A percentile compares a stretch with the other conserved stretches of the same genome.
These are phyloP conservation scores for Dynastes maya DNA, from an alignment of 2,888 invertebrate species.

Conservation along the genomic window DNA sequence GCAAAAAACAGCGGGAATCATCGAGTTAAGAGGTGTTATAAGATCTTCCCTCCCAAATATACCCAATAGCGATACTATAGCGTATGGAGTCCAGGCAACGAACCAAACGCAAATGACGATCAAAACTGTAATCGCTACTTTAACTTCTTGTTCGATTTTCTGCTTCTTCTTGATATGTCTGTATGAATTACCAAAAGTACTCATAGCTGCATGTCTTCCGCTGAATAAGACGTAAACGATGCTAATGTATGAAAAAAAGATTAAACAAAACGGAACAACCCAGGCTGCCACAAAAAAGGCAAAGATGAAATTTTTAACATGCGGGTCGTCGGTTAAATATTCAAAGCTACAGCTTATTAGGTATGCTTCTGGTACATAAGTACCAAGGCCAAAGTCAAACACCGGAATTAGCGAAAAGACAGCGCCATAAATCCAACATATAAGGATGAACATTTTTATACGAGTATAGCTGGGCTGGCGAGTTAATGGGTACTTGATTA, in stretches of 20 bases:
- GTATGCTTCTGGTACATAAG: slow-evolving; percentile 88
- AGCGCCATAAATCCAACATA: slow-evolving; percentile 84
- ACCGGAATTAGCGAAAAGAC: slow-evolving; percentile 82
- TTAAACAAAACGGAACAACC: slow-evolving; percentile 81
- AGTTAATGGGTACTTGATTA: slow-evolving; percentile 85
- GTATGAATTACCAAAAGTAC: slow-evolving; percentile 71
- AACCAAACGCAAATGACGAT: slow-evolving; percentile 83
- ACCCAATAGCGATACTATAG: slow-evolving; percentile 82
- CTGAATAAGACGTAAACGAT: slow-evolving; percentile 79
- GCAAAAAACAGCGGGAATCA: slow-evolving; percentile 86
- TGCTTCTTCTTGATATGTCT: slow-evolving; percentile 76
- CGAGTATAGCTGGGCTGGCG: slow-evolving; percentile 77
- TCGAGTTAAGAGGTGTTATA: slow-evolving; percentile 80
- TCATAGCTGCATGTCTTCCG: slow-evolving; percentile 71
- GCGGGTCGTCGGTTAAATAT: slow-evolving; percentile 80
- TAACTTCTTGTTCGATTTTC: slow-evolving; percentile 81
- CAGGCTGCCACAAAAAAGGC: slow-evolving; percentile 84
- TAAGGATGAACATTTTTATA: slow-evolving; percentile 75
- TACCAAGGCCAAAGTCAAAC: slow-evolving; percentile 79
- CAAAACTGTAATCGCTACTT: slow-evolving; percentile 80
- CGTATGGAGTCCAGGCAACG: slow-evolving; percentile 88
- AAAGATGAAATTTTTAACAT: slow-evolving; percentile 80
- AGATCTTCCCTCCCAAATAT: slow-evolving; percentile 77
- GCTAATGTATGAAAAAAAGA: slow-evolving; percentile 82
- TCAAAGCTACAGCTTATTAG: slow-evolving; percentile 90